Conservation (phyloP, 2,797 vertebrate species). For the Dendrocincla tyrannina region DNA sequence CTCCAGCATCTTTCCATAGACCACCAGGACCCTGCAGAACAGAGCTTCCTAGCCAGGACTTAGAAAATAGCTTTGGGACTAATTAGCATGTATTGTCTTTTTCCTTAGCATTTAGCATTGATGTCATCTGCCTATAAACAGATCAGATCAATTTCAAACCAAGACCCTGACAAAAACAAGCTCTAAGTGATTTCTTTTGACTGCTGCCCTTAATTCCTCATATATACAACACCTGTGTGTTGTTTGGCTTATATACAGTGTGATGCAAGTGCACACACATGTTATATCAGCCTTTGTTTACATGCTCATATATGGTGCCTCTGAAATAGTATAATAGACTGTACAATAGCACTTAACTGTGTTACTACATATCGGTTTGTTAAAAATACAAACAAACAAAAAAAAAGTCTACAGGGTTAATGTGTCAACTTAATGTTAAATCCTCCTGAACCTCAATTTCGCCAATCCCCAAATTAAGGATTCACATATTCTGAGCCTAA, state of each 20-base stretch:
- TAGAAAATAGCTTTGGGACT: slow-evolving; percentile 57
- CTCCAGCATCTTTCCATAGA: background rate
- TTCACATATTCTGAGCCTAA: background rate
- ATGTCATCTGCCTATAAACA: slow-evolving; percentile 64
- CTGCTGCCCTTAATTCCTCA: background rate
- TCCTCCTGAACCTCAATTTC: background rate
- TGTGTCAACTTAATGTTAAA: background rate
- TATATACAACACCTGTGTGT: background rate
- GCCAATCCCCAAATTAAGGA: background rate
- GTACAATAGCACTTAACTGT: background rate
- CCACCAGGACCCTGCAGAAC: background rate
- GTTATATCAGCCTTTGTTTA: background rate
- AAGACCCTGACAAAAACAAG: slow-evolving; percentile 55
- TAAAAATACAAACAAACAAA: background rate
- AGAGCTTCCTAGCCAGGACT: slow-evolving; percentile 24
- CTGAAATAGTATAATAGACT: background rate
- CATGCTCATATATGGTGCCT: background rate
- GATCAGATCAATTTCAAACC: slow-evolving; percentile 62
- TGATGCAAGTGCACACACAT: fast-evolving
- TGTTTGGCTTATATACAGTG: background rate
- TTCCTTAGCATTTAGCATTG: slow-evolving; percentile 62
- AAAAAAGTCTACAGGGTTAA: background rate
- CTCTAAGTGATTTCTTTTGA: background rate
- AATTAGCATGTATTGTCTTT: slow-evolving; percentile 64
- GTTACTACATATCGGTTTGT: background rate